Conservation (phyloP, 2,797 vertebrate species). For the Sebastolobus altivelis region DNA sequence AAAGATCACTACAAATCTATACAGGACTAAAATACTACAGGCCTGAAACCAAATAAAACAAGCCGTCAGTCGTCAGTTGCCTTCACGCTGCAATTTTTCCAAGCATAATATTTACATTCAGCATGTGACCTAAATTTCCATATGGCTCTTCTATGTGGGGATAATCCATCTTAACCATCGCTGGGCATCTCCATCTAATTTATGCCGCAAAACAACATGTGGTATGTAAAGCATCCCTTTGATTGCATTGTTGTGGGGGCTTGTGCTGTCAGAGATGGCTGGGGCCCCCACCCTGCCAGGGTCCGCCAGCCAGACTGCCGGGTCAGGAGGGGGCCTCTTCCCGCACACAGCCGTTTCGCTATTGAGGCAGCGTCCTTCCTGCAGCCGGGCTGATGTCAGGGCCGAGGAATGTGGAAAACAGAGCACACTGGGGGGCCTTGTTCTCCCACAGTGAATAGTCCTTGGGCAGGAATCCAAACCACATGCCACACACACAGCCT, state of each 20-base stretch:
- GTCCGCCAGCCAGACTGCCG: slow-evolving; percentile 70
- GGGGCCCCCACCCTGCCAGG: slow-evolving; percentile 33
- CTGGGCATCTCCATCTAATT: slow-evolving; percentile 65
- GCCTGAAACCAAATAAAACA: slow-evolving; percentile 8
- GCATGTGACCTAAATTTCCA: slow-evolving; percentile 80
- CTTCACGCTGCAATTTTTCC: slow-evolving; percentile 34
- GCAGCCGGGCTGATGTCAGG: slow-evolving; percentile 79
- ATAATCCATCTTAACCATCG: slow-evolving; percentile 79
- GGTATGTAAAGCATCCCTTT: slow-evolving; percentile 80
- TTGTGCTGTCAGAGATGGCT: slow-evolving; percentile 49
- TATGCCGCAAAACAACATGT: slow-evolving; percentile 80
- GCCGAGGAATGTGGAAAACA: slow-evolving; percentile 80
- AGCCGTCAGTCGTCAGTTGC: not conserved
- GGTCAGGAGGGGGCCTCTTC: slow-evolving; percentile 69
- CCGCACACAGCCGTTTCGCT: slow-evolving; percentile 61
- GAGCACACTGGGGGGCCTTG: slow-evolving; percentile 81
- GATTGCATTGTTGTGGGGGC: slow-evolving; percentile 74
- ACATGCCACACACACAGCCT: slow-evolving; percentile 76
- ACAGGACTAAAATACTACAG: not conserved
- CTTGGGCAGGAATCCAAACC: slow-evolving; percentile 63
- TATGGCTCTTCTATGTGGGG: slow-evolving; percentile 50
- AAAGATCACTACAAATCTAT: not conserved
- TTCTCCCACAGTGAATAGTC: slow-evolving; percentile 72
- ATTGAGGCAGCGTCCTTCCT: slow-evolving; percentile 68
- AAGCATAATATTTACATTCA: slow-evolving; percentile 77